A percentile compares a stretch with the other conserved stretches of the same genome.
Conservation (phyloP, 2,888 invertebrate genomes). For the Linnaemya vulpina region DNA sequence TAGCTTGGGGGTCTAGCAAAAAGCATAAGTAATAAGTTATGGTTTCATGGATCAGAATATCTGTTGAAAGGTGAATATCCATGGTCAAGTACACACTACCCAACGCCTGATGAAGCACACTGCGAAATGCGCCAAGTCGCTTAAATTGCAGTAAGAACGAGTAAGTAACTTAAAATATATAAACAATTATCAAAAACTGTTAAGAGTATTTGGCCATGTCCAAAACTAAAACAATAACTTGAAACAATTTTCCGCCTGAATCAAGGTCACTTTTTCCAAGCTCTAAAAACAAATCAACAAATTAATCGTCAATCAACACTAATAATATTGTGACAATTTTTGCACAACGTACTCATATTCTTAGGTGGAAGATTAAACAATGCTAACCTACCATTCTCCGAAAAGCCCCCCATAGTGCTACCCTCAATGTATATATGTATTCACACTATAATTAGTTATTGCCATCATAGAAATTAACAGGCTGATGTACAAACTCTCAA, state of each 20-base stretch:
- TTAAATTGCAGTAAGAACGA: background rate
- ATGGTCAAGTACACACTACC: too few species aligned
- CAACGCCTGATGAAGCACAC: background rate
- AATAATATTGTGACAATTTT: too few species aligned
- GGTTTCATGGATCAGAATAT: conserved; percentile 41
- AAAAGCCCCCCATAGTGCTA: too few species aligned
- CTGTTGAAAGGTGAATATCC: background rate
- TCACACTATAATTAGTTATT: too few species aligned
- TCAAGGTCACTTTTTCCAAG: conserved; percentile 3
- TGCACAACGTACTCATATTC: too few species aligned
- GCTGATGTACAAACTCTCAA: too few species aligned
- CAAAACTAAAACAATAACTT: conserved; percentile 3
- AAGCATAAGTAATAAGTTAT: background rate
- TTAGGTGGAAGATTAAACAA: too few species aligned
- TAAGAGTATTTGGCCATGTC: conserved; percentile 45
- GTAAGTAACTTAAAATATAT: conserved; percentile 7
- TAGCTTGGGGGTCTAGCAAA: conserved; percentile 1
- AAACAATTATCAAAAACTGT: conserved; percentile 46
- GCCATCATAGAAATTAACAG: too few species aligned
- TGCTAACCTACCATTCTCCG: too few species aligned
- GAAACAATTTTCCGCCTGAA: conserved; percentile 16
- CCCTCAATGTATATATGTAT: too few species aligned
- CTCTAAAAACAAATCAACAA: background rate
- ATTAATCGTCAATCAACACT: conserved; percentile 15
- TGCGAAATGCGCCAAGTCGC: background rate